Evolutionary conservation across 1,140 invertebrate species (phyloP), one percentile per base, ranked within the genome.

Genomic region (Drosophila truncata): DNA sequence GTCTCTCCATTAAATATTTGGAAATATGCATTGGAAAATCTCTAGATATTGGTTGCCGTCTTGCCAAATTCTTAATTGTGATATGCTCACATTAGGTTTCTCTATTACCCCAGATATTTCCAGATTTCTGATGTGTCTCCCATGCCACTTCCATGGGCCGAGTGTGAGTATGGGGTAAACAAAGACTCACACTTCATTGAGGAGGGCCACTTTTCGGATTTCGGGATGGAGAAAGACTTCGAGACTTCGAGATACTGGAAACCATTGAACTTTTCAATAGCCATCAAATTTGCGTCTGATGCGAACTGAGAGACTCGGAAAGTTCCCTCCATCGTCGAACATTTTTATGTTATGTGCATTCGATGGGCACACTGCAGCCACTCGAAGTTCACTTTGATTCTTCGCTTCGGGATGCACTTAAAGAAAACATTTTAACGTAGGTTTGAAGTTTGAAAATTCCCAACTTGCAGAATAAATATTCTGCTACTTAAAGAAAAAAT

Each of bases 261-360:
- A 74, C 77, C 84, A 87, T 88, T 87, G 83, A 87, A 87, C 80
- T 84, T 77, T 88, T 84, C 78, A 77, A 79, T 73, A 61, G 83
- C 83, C 74, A 87, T 87, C 80, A 88, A 87, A 87, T 88, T 87
- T 88, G 80, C 65, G 64, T 37, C 80, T 69, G 84, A 78, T 87
- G 64, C 71, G 66, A 76, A 72, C 65, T 39, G 27, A 44, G 62
- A 52, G 58, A 29, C 16, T 49, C 52, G 20, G 54, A 66, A 60
- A 75, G 52, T 75, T 63, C 27, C 57, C 55, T n/a, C 23, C 27
- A 42, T 41, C 49, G 35, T 27, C 33, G 61, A 42, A 16, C 11
- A 67, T 47, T 41, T 41, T 50, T 41, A 27, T 42, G 60, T 73
- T 71, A 76, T 61, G 23, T 78, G 73, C 74, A 61, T 58, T 55